Evolutionary conservation across 2,113 vertebrate species (phyloP).

Genomic region (Porphyrio hochstetteri): DNA sequence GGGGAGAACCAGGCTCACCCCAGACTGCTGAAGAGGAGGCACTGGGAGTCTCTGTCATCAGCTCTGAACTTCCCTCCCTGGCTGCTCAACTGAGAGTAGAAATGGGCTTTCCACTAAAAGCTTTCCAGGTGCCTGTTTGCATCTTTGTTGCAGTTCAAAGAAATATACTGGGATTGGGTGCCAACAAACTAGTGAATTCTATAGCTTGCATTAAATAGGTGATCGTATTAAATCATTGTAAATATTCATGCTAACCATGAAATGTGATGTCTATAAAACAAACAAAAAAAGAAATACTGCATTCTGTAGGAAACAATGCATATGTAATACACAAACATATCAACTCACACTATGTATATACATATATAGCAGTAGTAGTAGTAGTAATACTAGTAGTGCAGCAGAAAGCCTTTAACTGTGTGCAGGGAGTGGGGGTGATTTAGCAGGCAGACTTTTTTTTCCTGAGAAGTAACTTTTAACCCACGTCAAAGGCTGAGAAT

Average conservation of each 20-base stretch:
- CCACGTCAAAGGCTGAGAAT: neutral
- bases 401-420: neutral
- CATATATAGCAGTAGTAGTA: neutral
- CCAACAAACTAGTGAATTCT: neutral
- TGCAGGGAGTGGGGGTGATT: neutral
- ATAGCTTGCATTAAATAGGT: neutral
- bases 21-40: neutral
- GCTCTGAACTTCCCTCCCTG: neutral
- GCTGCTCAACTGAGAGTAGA: neutral
- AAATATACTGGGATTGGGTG: neutral
- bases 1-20: neutral
- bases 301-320: neutral
- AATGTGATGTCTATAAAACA: neutral
- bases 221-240: neutral
- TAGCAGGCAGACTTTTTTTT: neutral
- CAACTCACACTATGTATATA: neutral
- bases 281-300: neutral
- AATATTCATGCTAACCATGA: neutral
- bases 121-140: neutral
- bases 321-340: neutral
- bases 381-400: neutral
- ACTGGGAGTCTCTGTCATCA: neutral
- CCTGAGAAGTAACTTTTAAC: slow-evolving; percentile 27
- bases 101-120: neutral
- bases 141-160: neutral